Conservation (phyloP, 2,888 invertebrate species). For the Caenorhabditis drosophilae region DNA sequence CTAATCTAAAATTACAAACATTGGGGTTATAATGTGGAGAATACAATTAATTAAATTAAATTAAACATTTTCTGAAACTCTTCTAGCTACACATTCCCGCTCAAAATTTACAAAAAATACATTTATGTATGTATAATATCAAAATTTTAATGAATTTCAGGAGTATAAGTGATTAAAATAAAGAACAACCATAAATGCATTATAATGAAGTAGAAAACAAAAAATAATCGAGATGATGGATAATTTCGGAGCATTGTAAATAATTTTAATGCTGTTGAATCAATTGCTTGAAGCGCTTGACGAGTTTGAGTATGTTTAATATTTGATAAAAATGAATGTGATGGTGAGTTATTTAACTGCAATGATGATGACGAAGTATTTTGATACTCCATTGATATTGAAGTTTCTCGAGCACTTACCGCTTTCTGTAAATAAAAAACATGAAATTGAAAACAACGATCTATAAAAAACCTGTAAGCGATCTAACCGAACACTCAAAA, state of each 20-base stretch:
- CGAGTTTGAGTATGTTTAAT: conserved; percentile 38
- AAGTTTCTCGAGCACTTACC: conserved; percentile 28
- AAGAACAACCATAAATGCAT: conserved; percentile 84
- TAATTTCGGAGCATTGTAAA: conserved; percentile 69
- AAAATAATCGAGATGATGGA: conserved; percentile 82
- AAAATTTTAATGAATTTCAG: conserved; percentile 72
- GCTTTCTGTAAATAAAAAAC: conserved; percentile 34
- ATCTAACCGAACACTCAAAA: conserved; percentile 82
- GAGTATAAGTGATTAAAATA: conserved; percentile 80
- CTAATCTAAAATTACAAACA: too few species aligned
- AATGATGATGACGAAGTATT: conserved; percentile 17
- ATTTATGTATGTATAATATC: not conserved
- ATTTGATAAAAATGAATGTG: conserved; percentile 25
- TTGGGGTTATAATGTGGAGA: too few species aligned
- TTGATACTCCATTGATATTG: conserved; percentile 41
- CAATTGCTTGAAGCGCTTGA: conserved; percentile 36
- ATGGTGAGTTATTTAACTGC: conserved; percentile 11
- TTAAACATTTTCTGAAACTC: too few species aligned
- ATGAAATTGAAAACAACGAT: too few species aligned
- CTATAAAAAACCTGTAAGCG: conserved; percentile 70
- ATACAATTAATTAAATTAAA: too few species aligned
- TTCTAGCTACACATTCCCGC: too few species aligned
- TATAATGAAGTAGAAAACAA: conserved; percentile 84
- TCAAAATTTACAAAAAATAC: not conserved
- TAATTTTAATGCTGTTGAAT: conserved; percentile 42